A percentile compares a stretch with the other conserved stretches of the same genome.
Evolutionary conservation across 2,113 vertebrate genomes (phyloP).

Genomic region (Pterocles orientalis): DNA sequence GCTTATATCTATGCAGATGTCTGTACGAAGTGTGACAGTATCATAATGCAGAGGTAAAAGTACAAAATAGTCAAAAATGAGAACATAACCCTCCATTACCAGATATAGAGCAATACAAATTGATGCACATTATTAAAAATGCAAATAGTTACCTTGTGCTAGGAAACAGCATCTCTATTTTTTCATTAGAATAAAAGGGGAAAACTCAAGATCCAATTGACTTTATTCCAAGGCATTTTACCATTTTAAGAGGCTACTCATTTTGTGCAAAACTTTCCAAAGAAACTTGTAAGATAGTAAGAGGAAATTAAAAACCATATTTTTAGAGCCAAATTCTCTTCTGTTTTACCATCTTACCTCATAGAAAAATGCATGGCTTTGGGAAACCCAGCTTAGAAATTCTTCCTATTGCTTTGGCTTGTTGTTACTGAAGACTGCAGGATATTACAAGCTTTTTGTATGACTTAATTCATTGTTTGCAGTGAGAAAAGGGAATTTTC

Average conservation of each 20-base stretch:
- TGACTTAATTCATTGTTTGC: neutral
- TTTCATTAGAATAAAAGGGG: neutral
- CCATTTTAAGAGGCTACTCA: neutral
- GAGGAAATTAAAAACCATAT: neutral
- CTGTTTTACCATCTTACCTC: neutral
- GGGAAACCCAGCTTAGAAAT: neutral
- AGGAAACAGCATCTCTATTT: neutral
- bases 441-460: neutral
- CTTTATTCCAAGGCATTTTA: neutral
- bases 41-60: neutral
- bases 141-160: neutral
- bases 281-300: neutral
- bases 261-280: neutral
- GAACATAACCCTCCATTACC: neutral
- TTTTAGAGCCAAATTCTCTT: neutral
- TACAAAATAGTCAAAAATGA: neutral
- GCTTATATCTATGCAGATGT: neutral
- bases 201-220: neutral
- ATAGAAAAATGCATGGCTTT: neutral
- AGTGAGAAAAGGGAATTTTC: neutral
- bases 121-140: neutral
- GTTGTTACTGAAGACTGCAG: neutral
- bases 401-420: conserved; percentile 12
- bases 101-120: neutral
- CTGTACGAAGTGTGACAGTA: neutral